Conservation (phyloP, 2,113 vertebrate genomes). For the Notiomystis cincta region DNA sequence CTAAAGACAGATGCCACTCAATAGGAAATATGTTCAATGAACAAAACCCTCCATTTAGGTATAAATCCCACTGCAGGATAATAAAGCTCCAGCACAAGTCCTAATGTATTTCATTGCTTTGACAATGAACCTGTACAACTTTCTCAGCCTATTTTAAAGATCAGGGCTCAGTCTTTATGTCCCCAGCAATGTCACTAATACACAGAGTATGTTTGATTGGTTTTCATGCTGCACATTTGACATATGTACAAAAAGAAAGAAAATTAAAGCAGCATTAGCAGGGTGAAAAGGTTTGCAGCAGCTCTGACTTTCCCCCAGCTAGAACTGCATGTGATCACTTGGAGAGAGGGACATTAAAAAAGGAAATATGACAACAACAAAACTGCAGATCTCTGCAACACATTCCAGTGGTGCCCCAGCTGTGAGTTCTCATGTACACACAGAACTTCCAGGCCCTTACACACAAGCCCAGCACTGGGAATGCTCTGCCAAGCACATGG, state of each 20-base stretch:
- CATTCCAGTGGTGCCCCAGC: neutral
- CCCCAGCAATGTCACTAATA: neutral
- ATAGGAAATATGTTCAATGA: neutral
- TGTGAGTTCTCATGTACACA: neutral
- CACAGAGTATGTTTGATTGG: neutral
- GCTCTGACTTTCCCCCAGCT: neutral
- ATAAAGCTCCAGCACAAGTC: neutral
- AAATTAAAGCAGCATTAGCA: neutral
- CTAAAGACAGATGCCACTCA: neutral
- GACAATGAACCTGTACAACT: neutral
- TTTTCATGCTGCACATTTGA: neutral
- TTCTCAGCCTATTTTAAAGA: neutral
- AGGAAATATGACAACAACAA: neutral
- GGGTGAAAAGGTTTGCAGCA: neutral
- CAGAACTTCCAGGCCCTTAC: neutral
- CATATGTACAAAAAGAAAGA: neutral
- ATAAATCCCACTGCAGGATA: neutral
- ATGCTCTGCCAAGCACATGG: fast-evolving
- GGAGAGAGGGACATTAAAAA: neutral
- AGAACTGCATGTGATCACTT: neutral
- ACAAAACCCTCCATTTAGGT: neutral
- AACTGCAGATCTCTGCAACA: neutral
- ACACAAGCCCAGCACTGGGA: neutral
- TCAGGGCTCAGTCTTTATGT: neutral
- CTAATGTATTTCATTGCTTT: neutral